phyloP scores from a whole-genome alignment of 2,797 vertebrate species.

The Onychomys leucogaster region DNA sequence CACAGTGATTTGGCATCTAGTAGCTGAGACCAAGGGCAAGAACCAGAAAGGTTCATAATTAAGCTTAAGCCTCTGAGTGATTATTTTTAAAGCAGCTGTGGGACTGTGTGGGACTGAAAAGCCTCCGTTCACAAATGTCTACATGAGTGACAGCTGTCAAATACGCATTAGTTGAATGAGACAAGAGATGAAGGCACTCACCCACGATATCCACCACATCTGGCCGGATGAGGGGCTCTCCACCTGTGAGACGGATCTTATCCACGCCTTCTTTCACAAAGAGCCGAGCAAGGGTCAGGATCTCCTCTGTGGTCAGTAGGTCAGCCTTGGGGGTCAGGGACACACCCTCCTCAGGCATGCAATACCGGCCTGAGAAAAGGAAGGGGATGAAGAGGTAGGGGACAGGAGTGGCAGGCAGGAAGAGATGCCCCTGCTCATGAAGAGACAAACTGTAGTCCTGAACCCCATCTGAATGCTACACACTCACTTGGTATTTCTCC shows the following conservation, averaged over 20 bases:
- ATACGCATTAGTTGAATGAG: not conserved
- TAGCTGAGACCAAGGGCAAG: not conserved
- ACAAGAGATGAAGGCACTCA: conserved; percentile 80
- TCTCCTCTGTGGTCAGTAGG: conserved; percentile 93
- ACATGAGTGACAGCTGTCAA: not conserved
- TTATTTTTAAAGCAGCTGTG: no score
- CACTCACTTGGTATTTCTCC: not conserved
- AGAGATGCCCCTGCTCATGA: accelerated
- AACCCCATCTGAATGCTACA: not conserved
- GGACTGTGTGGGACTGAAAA: no score
- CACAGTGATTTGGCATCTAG: not conserved
- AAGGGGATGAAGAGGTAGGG: not conserved
- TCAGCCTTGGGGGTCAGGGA: conserved; percentile 93
- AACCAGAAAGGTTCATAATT: no score
- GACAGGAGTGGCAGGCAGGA: not conserved
- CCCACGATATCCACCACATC: conserved; percentile 95
- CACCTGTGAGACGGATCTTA: conserved; percentile 97
- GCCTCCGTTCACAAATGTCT: not conserved
- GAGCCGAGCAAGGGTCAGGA: conserved; percentile 93
- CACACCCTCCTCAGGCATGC: conserved; percentile 98
- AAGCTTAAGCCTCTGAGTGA: no score
- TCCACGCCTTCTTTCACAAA: conserved; percentile 96
- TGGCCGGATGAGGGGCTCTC: conserved; percentile 96
- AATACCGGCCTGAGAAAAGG: conserved; percentile 94
- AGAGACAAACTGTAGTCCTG: not conserved